Evolutionary conservation across 1,140 invertebrate genomes (phyloP).

Genomic region (Arion vulgaris): DNA sequence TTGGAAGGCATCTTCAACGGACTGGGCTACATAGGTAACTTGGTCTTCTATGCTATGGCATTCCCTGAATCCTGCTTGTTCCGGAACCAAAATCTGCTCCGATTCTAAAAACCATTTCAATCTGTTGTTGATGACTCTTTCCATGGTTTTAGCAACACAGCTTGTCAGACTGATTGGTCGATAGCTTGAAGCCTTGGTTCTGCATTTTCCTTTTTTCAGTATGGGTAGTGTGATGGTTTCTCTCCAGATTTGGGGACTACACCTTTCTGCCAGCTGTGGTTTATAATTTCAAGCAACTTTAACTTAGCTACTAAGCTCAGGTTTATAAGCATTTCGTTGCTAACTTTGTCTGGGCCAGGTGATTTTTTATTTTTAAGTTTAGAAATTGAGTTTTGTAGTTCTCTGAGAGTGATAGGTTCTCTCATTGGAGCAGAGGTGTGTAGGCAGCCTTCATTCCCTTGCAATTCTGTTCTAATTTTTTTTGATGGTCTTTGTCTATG

Average conservation of each 20-base stretch:
- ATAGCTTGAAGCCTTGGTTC: constrained; percentile 27
- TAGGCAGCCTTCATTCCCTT: background rate
- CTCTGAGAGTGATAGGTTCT: too few species aligned
- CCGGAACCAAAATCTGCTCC: background rate
- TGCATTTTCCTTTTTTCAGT: constrained; percentile 39
- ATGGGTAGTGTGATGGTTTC: constrained; percentile 36
- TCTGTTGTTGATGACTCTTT: constrained; percentile 4
- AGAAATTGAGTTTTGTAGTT: too few species aligned
- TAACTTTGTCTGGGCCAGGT: constrained; percentile 40
- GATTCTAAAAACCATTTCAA: constrained; percentile 9
- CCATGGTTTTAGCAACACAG: constrained; percentile 35
- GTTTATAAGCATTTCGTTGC: constrained; percentile 34
- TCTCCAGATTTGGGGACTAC: constrained; percentile 34
- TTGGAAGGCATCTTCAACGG: constrained; percentile 39
- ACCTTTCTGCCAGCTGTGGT: constrained; percentile 33
- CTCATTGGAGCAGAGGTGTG: background rate
- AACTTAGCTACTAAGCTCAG: background rate
- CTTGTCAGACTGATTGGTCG: constrained; percentile 39
- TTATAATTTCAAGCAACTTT: constrained; percentile 41
- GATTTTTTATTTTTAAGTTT: constrained; percentile 35
- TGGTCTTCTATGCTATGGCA: constrained; percentile 38
- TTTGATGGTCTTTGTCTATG: background rate
- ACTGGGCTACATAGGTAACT: constrained; percentile 25
- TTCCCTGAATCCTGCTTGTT: constrained; percentile 30
- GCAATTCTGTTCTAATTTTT: background rate